A percentile compares a stretch with the other conserved stretches of the same genome.
Evolutionary conservation across 2,888 invertebrate species (phyloP).

Genomic region (Aproaerema taeniolella): DNA sequence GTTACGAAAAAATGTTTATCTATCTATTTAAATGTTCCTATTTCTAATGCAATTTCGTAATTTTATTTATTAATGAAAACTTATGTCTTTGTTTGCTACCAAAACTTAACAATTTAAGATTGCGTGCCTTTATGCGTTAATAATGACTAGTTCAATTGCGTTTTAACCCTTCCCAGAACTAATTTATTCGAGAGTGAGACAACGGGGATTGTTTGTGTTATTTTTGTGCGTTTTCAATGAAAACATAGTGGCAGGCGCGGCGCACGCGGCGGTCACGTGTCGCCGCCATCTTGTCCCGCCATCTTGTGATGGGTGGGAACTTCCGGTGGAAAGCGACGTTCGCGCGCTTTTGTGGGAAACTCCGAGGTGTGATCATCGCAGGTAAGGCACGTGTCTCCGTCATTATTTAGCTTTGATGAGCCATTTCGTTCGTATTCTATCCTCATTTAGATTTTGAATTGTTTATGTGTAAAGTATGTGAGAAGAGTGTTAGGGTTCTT

Average conservation of each 20-base stretch:
- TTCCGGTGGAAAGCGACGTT: slow-evolving; percentile 56
- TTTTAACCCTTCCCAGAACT: slow-evolving; percentile 63
- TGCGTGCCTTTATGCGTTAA: slow-evolving; percentile 37
- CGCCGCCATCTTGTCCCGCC: slow-evolving; percentile 44
- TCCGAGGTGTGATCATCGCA: slow-evolving; percentile 30
- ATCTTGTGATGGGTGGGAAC: slow-evolving; percentile 70
- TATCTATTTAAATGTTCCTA: background rate
- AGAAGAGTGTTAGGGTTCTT: too few species aligned
- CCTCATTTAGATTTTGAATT: too few species aligned
- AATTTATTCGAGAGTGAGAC: slow-evolving; percentile 64
- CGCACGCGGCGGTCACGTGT: slow-evolving; percentile 48
- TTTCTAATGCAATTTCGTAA: background rate
- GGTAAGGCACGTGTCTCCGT: slow-evolving; percentile 5
- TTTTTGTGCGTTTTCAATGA: slow-evolving; percentile 70
- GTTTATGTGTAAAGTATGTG: too few species aligned
- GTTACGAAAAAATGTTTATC: background rate
- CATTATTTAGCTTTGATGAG: slow-evolving; percentile 4
- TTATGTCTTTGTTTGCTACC: too few species aligned
- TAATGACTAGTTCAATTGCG: slow-evolving; percentile 70
- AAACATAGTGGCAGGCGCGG: slow-evolving; percentile 48
- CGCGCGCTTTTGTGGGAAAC: slow-evolving; percentile 60
- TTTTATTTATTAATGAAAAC: too few species aligned
- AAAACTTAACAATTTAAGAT: slow-evolving; percentile 12
- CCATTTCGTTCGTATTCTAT: too few species aligned
- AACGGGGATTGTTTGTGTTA: slow-evolving; percentile 41